Evolutionary conservation across 1,140 invertebrate species (phyloP).

Genomic region (Sycophaga agraensis): DNA sequence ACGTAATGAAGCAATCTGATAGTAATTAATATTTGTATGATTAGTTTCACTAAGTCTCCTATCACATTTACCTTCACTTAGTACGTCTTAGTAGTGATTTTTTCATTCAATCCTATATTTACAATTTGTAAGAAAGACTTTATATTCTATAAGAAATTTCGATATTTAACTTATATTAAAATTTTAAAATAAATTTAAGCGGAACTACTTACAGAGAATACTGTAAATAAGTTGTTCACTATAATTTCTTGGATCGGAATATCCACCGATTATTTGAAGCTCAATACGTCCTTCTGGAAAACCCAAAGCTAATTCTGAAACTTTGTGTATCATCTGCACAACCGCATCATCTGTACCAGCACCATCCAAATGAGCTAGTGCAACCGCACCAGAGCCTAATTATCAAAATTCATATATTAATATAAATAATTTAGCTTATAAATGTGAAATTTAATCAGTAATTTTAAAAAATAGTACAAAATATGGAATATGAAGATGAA

Average conservation of each 20-base stretch:
- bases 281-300: slow-evolving; percentile 85
- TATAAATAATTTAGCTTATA: background rate
- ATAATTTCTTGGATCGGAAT: slow-evolving; percentile 77
- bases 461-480: background rate
- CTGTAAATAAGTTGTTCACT: slow-evolving; percentile 89
- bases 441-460: background rate
- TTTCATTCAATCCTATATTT: too few species aligned
- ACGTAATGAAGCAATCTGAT: too few species aligned
- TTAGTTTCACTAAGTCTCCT: too few species aligned
- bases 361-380: slow-evolving; percentile 87
- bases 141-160: background rate
- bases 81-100: too few species aligned
- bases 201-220: slow-evolving; percentile 87
- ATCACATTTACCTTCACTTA: too few species aligned
- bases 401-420: background rate
- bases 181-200: too few species aligned
- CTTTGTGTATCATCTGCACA: slow-evolving; percentile 73
- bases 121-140: too few species aligned
- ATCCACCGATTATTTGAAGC: slow-evolving; percentile 87
- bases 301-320: slow-evolving; percentile 80
- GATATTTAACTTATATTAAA: background rate
- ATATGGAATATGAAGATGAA: too few species aligned
- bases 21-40: too few species aligned
- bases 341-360: slow-evolving; percentile 81
- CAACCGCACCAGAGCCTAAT: slow-evolving; percentile 82